phyloP scores from a whole-genome alignment of 2,888 invertebrate genomes.

The Dicycla oo region DNA sequence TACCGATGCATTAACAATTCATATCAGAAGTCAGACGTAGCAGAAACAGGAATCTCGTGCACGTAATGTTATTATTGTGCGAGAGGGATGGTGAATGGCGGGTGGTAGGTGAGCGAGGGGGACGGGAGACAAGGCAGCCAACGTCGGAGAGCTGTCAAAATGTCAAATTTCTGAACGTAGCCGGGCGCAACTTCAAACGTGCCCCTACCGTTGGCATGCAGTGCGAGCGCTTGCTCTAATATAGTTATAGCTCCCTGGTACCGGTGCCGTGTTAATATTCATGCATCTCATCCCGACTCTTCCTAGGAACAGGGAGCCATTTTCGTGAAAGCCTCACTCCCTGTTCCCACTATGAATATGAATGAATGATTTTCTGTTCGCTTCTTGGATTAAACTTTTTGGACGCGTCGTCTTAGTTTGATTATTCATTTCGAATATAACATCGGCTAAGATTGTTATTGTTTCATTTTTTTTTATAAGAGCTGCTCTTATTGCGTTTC shows the following conservation, averaged over 20 bases:
- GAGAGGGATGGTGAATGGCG: slow-evolving; percentile 74
- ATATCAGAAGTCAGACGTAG: slow-evolving; percentile 89
- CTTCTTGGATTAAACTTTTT: slow-evolving; percentile 87
- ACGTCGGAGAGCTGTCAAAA: slow-evolving; percentile 91
- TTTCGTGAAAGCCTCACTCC: slow-evolving; percentile 87
- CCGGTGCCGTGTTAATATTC: slow-evolving; percentile 88
- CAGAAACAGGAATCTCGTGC: slow-evolving; percentile 88
- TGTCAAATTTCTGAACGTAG: slow-evolving; percentile 90
- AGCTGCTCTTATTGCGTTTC: not conserved
- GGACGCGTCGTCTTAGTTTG: slow-evolving; percentile 55
- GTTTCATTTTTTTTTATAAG: slow-evolving; percentile 24
- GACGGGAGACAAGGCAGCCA: slow-evolving; percentile 81
- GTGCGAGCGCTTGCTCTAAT: slow-evolving; percentile 84
- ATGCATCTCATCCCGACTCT: slow-evolving; percentile 87
- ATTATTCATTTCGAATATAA: slow-evolving; percentile 57
- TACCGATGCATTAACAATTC: slow-evolving; percentile 90
- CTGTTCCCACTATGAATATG: slow-evolving; percentile 87
- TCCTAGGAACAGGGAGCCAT: slow-evolving; percentile 86
- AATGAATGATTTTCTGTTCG: slow-evolving; percentile 86
- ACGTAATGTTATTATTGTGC: slow-evolving; percentile 86
- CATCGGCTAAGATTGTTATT: slow-evolving; percentile 24
- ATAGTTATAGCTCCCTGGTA: slow-evolving; percentile 87
- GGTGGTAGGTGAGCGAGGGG: slow-evolving; percentile 69
- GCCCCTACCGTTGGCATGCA: slow-evolving; percentile 87
- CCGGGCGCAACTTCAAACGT: slow-evolving; percentile 90